Percentiles rank a stretch among this genome's conserved stretches.
Conservation (phyloP, 2,888 invertebrate species). For the Cheilosia urbana region DNA sequence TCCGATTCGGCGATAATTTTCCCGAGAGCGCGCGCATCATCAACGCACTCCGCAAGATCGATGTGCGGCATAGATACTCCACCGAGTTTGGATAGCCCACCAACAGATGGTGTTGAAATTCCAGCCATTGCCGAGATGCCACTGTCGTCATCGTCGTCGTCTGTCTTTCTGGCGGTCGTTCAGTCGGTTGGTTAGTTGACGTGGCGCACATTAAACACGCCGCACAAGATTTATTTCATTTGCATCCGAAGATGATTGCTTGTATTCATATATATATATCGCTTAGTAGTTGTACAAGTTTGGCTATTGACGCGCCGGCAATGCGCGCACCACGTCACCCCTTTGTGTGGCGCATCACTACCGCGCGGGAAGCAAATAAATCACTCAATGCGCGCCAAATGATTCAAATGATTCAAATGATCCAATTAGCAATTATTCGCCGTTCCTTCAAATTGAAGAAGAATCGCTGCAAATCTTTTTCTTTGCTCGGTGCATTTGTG, state of each 20-base stretch:
- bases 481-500: constrained; percentile 17
- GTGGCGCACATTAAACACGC: constrained; percentile 68
- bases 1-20: constrained; percentile 71
- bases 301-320: constrained; percentile 64
- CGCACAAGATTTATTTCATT: constrained; percentile 74
- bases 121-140: constrained; percentile 66
- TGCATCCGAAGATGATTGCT: constrained; percentile 71
- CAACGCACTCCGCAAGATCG: constrained; percentile 16
- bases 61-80: not conserved
- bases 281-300: constrained; percentile 28
- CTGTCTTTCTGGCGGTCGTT: not conserved
- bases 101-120: constrained; percentile 74
- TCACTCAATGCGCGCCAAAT: constrained; percentile 66
- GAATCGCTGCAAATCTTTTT: constrained; percentile 4
- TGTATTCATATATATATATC: constrained; percentile 25
- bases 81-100: constrained; percentile 32
- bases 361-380: constrained; percentile 63
- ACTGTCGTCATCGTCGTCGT: not conserved
- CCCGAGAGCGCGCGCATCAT: not conserved
- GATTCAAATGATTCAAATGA: constrained; percentile 75
- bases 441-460: constrained; percentile 48
- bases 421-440: constrained; percentile 74
- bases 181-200: not conserved
- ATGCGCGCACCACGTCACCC: constrained; percentile 35
- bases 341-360: constrained; percentile 22